A percentile compares a stretch with the other conserved stretches of the same genome.
Conservation (phyloP, 1,140 invertebrate species). For the Atta cephalotes region DNA sequence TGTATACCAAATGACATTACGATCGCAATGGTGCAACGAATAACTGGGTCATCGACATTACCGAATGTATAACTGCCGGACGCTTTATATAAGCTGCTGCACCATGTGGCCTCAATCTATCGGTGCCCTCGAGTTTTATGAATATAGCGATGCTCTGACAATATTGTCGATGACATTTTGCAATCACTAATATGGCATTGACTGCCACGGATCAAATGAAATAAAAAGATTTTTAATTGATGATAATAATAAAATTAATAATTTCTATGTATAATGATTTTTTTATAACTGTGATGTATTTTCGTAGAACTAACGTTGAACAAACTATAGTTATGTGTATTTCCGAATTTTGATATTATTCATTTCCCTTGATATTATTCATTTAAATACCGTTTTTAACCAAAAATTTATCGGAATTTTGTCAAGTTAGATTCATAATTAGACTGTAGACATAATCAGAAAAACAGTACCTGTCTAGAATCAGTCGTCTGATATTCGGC, state of each 20-base stretch:
- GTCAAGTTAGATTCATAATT: neutral
- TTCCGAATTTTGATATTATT: neutral
- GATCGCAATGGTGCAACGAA: neutral
- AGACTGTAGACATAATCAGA: neutral
- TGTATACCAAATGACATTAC: conserved; percentile 12
- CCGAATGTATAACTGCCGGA: conserved; percentile 48
- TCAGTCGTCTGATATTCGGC: conserved; percentile 68
- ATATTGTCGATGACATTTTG: conserved; percentile 1
- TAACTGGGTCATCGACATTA: conserved; percentile 57
- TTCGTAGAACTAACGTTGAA: neutral
- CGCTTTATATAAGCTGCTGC: conserved; percentile 46
- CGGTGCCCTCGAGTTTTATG: conserved; percentile 36
- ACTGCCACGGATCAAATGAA: neutral
- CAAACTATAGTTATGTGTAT: neutral
- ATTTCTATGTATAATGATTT: neutral
- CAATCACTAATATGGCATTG: neutral
- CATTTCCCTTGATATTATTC: neutral
- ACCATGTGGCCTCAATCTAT: conserved; percentile 6
- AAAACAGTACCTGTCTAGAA: conserved; percentile 68
- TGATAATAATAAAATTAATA: neutral
- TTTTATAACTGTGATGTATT: neutral
- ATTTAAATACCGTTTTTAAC: neutral
- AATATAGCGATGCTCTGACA: neutral
- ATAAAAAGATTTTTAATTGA: neutral
- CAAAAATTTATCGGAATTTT: neutral